A percentile compares a stretch with the other conserved stretches of the same genome.
phyloP scores from a whole-genome alignment of 2,113 vertebrate genomes.

The Podarcis raffonei region DNA sequence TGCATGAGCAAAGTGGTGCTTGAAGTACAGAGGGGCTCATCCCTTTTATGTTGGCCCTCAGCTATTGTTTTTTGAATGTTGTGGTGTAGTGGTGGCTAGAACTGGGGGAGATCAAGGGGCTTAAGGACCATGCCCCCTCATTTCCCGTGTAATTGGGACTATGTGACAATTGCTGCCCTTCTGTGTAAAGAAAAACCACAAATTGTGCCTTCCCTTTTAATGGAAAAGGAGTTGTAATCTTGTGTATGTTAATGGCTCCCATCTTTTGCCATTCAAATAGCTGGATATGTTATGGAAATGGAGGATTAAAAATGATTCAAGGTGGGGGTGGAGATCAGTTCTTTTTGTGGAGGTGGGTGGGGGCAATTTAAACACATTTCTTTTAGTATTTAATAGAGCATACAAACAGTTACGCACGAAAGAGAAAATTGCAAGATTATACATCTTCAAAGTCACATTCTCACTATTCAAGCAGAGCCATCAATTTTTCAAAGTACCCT shows the following conservation, averaged over 20 bases:
- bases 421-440: constrained; percentile 29
- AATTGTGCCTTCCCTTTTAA: neutral
- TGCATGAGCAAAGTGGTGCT: neutral
- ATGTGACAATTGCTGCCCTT: neutral
- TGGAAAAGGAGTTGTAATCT: neutral
- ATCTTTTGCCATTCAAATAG: neutral
- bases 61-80: no score
- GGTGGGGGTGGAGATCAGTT: neutral
- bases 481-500: constrained; percentile 48
- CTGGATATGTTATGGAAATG: neutral
- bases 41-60: no score
- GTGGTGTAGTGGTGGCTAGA: no score
- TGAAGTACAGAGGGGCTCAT: no score
- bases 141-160: neutral
- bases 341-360: accelerated
- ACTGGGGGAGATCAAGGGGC: no score
- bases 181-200: neutral
- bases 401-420: constrained; percentile 23
- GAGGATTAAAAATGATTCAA: no score
- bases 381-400: neutral
- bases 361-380: constrained; percentile 3
- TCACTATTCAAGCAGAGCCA: constrained; percentile 51
- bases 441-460: constrained; percentile 48
- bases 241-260: neutral
- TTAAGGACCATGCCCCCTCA: no score